Percentiles rank a stretch among this genome's conserved stretches.
phyloP scores from a whole-genome alignment of 2,888 invertebrate species.

The Augochlorella aurata region DNA sequence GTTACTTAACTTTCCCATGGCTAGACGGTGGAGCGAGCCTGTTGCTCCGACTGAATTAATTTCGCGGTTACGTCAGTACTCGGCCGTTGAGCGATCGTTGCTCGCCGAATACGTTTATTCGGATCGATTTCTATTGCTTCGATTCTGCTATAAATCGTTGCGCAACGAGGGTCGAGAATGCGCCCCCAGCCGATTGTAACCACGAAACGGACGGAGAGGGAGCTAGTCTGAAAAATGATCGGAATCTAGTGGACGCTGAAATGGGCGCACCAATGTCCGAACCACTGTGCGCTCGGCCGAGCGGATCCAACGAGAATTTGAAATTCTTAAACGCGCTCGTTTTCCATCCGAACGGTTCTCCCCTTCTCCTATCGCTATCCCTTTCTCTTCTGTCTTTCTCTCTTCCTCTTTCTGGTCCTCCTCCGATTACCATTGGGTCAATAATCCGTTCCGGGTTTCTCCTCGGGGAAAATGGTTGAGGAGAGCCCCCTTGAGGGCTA shows the following conservation, averaged over 20 bases:
- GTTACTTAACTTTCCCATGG: slow-evolving; percentile 72
- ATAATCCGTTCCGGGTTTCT: not conserved
- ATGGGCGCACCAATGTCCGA: not conserved
- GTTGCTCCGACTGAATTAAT: slow-evolving; percentile 74
- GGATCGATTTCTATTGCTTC: slow-evolving; percentile 34
- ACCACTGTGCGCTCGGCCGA: not conserved
- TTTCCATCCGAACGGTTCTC: not conserved
- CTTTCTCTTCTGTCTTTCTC: not conserved
- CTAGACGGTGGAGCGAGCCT: slow-evolving; percentile 65
- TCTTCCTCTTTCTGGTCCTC: not conserved
- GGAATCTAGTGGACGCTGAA: not conserved
- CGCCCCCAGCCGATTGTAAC: not conserved
- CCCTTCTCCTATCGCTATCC: too few species aligned
- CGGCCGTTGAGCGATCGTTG: slow-evolving; percentile 36
- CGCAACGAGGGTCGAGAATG: slow-evolving; percentile 6
- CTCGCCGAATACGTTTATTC: slow-evolving; percentile 45
- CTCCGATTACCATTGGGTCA: not conserved
- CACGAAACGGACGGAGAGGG: not conserved
- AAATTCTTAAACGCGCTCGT: slow-evolving; percentile 1
- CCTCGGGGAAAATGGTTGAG: not conserved
- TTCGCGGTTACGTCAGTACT: slow-evolving; percentile 73
- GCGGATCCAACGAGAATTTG: slow-evolving; percentile 1
- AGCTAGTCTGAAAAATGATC: not conserved
- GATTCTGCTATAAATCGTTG: slow-evolving; percentile 23
- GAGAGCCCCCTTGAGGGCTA: not conserved